Percentiles rank a stretch among this genome's conserved stretches.
Evolutionary conservation across 2,113 vertebrate genomes (phyloP).

Genomic region (Lycaon pictus): DNA sequence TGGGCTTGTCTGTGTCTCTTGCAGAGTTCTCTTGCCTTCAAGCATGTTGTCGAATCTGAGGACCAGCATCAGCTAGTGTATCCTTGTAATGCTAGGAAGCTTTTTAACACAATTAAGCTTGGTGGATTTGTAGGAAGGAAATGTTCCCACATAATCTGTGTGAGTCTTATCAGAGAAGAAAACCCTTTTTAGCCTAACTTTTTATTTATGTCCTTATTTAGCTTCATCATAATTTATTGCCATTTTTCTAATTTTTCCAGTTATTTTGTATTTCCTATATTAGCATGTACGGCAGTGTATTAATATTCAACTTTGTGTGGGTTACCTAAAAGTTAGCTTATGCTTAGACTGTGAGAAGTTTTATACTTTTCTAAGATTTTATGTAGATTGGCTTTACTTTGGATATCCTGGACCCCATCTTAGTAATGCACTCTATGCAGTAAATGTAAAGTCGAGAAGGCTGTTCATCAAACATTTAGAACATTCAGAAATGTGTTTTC

Average conservation of each 20-base stretch:
- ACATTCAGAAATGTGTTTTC: background rate
- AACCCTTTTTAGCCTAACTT: background rate
- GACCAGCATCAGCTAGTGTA: background rate
- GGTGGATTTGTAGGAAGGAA: background rate
- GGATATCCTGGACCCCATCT: background rate
- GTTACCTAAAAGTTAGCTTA: background rate
- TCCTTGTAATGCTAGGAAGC: background rate
- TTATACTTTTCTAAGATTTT: background rate
- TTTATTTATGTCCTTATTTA: background rate
- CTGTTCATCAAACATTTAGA: no score
- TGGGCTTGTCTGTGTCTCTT: background rate
- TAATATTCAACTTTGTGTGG: background rate
- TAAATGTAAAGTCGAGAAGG: rapidly evolving
- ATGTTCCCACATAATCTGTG: background rate
- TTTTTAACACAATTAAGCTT: background rate
- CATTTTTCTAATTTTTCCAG: background rate
- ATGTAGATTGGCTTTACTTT: background rate
- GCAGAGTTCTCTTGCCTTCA: background rate
- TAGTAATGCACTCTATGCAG: rapidly evolving
- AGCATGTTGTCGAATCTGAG: background rate
- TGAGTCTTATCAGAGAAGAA: background rate
- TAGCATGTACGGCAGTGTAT: rapidly evolving
- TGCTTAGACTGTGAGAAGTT: background rate
- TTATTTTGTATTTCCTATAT: background rate
- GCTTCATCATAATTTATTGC: background rate